A percentile compares a stretch with the other conserved stretches of the same genome.
phyloP scores from a whole-genome alignment of 2,113 vertebrate species.

The Cranoglanis bouderius region DNA sequence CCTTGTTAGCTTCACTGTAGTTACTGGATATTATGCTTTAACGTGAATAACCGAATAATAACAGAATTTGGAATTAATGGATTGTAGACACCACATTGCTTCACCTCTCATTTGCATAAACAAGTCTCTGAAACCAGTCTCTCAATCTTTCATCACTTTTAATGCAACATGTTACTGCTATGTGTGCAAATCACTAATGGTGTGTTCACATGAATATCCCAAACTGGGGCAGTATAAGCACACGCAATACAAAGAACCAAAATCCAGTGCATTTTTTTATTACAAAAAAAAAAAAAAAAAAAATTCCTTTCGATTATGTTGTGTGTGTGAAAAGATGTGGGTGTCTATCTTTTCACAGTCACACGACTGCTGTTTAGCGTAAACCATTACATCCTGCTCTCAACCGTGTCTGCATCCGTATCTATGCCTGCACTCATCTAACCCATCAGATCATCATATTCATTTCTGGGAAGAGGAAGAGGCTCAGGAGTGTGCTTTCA shows the following conservation, averaged over 20 bases:
- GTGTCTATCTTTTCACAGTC: background rate
- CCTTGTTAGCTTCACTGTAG: too few relatives aligned
- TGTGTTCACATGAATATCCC: background rate
- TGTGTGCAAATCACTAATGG: background rate
- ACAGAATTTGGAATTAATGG: background rate
- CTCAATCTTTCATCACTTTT: background rate
- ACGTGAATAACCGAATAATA: background rate
- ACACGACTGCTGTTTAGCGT: background rate
- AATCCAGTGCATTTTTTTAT: background rate
- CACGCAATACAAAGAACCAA: background rate
- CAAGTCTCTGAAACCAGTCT: background rate
- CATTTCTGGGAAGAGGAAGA: conserved; percentile 6
- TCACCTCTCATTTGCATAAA: background rate
- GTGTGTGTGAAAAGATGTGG: too few relatives aligned
- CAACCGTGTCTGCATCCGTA: background rate
- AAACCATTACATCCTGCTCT: background rate
- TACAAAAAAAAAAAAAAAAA: background rate
- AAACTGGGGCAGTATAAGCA: background rate
- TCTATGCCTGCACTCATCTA: background rate
- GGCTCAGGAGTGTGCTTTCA: background rate
- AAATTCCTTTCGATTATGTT: background rate
- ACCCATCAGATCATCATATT: background rate
- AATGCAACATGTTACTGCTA: background rate
- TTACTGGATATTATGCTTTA: too few relatives aligned
- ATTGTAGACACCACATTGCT: background rate